These are phyloP conservation scores for Chrysolophus pictus DNA, from an alignment of 2,797 vertebrate genomes.

Conservation along the genomic window DNA sequence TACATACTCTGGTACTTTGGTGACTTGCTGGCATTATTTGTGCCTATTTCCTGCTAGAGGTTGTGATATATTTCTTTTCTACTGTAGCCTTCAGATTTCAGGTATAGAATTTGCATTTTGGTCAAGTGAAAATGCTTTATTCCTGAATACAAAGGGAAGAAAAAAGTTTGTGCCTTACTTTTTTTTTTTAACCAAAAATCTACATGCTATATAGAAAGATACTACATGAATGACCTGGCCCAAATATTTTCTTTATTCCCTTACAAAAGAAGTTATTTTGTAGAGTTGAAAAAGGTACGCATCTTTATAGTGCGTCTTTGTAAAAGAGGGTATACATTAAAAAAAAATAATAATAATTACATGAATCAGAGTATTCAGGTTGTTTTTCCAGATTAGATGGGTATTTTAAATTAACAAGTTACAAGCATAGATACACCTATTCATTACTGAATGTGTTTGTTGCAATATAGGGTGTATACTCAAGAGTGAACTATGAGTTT, in stretches of 20 bases:
- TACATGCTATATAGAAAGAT: not conserved
- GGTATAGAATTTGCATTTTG: not conserved
- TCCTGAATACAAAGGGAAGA: not conserved
- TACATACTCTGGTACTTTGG: not conserved
- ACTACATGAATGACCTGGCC: not conserved
- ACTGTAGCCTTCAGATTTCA: not conserved
- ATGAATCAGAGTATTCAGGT: not conserved
- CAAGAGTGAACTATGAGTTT: slow-evolving; percentile 67
- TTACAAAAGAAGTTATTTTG: not conserved
- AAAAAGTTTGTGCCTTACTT: not conserved
- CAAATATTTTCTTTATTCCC: not conserved
- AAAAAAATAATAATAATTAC: not conserved
- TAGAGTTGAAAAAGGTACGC: not conserved
- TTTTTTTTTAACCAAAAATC: not conserved
- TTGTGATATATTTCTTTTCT: not conserved
- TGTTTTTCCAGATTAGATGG: not conserved
- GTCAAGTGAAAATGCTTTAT: not conserved
- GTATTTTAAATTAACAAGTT: slow-evolving; percentile 45
- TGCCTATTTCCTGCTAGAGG: not conserved
- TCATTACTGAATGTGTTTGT: slow-evolving; percentile 48
- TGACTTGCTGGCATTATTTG: not conserved
- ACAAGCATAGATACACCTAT: slow-evolving; percentile 43
- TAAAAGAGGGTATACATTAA: not conserved
- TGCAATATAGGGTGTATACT: slow-evolving; percentile 24
- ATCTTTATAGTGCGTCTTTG: not conserved